These are phyloP conservation scores for Drosophila testacea DNA, from an alignment of 2,888 invertebrate genomes.

Conservation along the genomic window DNA sequence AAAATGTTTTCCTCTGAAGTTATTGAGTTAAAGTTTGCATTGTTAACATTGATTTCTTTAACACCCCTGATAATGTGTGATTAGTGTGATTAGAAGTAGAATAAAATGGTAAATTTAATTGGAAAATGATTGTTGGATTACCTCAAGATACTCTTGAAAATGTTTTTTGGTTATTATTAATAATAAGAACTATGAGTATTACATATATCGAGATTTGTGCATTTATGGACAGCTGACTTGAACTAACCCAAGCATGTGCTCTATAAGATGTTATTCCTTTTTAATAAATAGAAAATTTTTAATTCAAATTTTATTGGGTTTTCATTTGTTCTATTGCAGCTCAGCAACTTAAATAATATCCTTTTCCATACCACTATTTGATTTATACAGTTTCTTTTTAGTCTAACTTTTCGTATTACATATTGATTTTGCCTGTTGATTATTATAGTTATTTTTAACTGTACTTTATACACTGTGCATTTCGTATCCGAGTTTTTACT, in stretches of 20 bases:
- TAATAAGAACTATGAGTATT: slow-evolving; percentile 8
- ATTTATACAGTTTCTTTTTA: slow-evolving; percentile 24
- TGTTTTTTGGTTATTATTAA: neutral
- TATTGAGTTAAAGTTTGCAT: no score
- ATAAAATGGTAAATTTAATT: slow-evolving; percentile 8
- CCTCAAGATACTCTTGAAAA: slow-evolving; percentile 17
- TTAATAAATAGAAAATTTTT: slow-evolving; percentile 41
- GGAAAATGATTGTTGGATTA: slow-evolving; percentile 31
- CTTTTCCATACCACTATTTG: slow-evolving; percentile 6
- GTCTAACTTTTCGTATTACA: slow-evolving; percentile 19
- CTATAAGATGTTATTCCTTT: slow-evolving; percentile 10
- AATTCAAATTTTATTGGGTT: slow-evolving; percentile 45
- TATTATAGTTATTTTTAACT: slow-evolving; percentile 27
- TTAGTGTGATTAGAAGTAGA: slow-evolving; percentile 21
- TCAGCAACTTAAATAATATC: slow-evolving; percentile 69
- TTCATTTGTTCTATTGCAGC: slow-evolving; percentile 39
- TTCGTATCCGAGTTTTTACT: slow-evolving; percentile 14
- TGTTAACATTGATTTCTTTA: no score
- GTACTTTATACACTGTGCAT: slow-evolving; percentile 39
- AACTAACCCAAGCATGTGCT: slow-evolving; percentile 21
- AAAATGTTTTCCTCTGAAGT: no score
- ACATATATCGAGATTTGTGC: slow-evolving; percentile 49
- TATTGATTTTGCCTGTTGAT: slow-evolving; percentile 21
- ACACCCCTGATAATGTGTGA: no score
- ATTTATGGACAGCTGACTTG: slow-evolving; percentile 55